Evolutionary conservation across 30 jellyfish, hydroid and myxozoan species (phyloP).

Genomic region (Mastigias papua): DNA sequence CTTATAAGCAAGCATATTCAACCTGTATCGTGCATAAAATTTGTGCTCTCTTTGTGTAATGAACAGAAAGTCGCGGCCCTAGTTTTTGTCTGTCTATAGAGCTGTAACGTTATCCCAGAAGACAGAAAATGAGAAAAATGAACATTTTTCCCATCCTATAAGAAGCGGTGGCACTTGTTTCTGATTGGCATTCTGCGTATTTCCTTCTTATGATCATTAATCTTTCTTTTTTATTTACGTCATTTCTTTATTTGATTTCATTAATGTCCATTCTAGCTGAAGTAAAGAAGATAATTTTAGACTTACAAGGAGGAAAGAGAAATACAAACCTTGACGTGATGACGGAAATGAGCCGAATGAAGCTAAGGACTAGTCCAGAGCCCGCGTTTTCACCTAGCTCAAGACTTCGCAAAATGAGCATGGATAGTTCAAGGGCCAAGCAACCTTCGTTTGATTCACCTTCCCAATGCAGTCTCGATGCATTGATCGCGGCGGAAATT

Average conservation of each 20-base stretch:
- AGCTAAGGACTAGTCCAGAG: slow-evolving; percentile 84
- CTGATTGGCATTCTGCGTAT: too few relatives aligned
- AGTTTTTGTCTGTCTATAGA: too few relatives aligned
- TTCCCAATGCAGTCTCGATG: slow-evolving; percentile 49
- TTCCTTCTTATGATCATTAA: not conserved
- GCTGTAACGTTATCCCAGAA: too few relatives aligned
- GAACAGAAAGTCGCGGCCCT: too few relatives aligned
- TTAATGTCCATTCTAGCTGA: slow-evolving; percentile 76
- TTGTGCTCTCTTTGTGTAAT: too few relatives aligned
- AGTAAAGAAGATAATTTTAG: slow-evolving; percentile 74
- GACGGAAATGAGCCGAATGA: slow-evolving; percentile 78
- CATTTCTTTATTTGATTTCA: too few relatives aligned
- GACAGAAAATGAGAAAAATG: too few relatives aligned
- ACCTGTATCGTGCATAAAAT: too few relatives aligned
- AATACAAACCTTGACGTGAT: slow-evolving; percentile 64
- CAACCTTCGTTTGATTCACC: slow-evolving; percentile 57
- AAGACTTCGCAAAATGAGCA: slow-evolving; percentile 52
- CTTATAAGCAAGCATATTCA: too few relatives aligned
- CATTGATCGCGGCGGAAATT: slow-evolving; percentile 60
- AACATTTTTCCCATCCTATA: too few relatives aligned
- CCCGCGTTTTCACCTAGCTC: slow-evolving; percentile 62
- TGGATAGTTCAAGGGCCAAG: slow-evolving; percentile 31
- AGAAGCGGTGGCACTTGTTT: too few relatives aligned
- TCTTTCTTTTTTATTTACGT: not conserved
- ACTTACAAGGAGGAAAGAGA: slow-evolving; percentile 66